These are phyloP conservation scores for Caenorhabditis afra DNA, from an alignment of 2,888 invertebrate genomes.

Conservation along the genomic window DNA sequence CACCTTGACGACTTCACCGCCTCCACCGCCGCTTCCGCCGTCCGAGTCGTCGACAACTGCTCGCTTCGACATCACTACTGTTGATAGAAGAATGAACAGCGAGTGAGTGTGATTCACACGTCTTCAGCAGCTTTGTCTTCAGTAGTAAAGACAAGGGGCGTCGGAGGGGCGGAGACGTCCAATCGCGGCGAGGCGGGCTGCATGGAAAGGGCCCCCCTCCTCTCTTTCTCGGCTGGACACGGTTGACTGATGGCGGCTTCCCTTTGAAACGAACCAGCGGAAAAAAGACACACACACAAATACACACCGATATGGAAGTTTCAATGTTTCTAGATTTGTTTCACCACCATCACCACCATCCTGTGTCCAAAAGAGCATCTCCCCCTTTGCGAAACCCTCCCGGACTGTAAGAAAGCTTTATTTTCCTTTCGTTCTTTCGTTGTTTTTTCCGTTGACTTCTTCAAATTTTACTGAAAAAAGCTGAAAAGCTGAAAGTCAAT, in stretches of 20 bases:
- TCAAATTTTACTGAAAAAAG: no score
- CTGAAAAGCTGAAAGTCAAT: no score
- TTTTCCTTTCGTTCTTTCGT: no score
- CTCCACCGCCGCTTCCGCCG: slow-evolving; percentile 5
- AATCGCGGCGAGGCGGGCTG: slow-evolving; percentile 24
- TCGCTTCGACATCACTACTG: slow-evolving; percentile 47
- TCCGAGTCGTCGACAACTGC: slow-evolving; percentile 1
- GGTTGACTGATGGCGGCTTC: slow-evolving; percentile 7
- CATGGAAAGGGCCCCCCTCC: neutral
- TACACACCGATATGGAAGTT: no score
- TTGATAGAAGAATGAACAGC: slow-evolving; percentile 11
- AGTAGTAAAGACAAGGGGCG: slow-evolving; percentile 1
- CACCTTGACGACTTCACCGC: slow-evolving; percentile 17
- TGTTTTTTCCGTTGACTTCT: no score
- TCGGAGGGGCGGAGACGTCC: slow-evolving; percentile 32
- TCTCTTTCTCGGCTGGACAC: neutral
- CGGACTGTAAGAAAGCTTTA: no score
- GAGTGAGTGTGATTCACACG: slow-evolving; percentile 31
- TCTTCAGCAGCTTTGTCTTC: slow-evolving; percentile 31
- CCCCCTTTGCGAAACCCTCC: no score
- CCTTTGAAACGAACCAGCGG: neutral
- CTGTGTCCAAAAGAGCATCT: no score
- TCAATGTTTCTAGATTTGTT: no score
- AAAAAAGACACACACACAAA: neutral
- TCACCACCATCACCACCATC: no score